These are phyloP conservation scores for Chloropsis cyanopogon DNA, from an alignment of 2,113 vertebrate species.

Conservation along the genomic window DNA sequence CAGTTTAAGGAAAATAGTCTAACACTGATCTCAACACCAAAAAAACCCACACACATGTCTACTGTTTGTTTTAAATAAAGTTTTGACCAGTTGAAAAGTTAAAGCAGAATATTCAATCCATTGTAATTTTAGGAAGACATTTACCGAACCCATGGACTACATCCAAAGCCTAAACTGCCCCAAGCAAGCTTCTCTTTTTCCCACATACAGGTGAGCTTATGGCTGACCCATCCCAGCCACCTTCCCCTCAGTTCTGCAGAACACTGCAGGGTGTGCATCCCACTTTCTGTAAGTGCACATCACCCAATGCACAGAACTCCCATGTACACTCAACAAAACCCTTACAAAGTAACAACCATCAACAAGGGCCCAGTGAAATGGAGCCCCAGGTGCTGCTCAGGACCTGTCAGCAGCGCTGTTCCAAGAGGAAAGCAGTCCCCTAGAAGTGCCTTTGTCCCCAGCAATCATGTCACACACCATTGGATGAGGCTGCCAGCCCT, in stretches of 20 bases:
- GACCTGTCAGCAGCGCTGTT: background rate
- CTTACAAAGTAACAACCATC: background rate
- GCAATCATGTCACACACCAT: background rate
- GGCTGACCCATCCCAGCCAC: background rate
- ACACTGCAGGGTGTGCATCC: accelerated
- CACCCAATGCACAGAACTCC: background rate
- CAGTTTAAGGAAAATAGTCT: background rate
- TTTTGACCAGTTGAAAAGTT: background rate
- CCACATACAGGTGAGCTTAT: background rate
- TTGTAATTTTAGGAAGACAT: background rate
- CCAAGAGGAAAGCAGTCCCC: background rate
- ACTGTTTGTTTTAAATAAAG: background rate
- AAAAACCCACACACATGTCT: background rate
- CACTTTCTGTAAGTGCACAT: background rate
- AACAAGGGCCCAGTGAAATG: background rate
- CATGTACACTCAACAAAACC: background rate
- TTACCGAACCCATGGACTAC: background rate
- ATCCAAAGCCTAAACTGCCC: background rate
- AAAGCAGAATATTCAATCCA: background rate
- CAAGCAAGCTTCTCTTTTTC: background rate
- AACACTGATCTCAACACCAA: background rate
- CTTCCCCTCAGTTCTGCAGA: background rate
- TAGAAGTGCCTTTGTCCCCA: background rate
- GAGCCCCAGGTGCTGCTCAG: background rate
- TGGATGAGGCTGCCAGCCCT: background rate